Conservation (phyloP, 2,888 invertebrate species). For the Panopea generosa region DNA sequence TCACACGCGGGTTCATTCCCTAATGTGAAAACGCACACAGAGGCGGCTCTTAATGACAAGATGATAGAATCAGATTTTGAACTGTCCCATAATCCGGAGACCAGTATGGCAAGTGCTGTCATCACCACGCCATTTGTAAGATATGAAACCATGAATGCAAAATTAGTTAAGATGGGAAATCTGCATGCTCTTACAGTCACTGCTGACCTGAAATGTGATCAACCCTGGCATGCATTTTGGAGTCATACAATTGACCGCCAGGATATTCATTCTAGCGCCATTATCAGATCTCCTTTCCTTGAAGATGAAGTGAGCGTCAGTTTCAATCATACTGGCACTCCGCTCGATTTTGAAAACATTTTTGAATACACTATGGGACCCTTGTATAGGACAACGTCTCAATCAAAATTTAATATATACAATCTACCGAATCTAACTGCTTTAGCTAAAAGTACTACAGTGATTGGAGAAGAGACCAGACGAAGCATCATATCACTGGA, state of each 20-base stretch:
- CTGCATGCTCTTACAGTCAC: constrained; percentile 55
- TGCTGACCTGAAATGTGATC: constrained; percentile 61
- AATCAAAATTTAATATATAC: constrained; percentile 25
- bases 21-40: constrained; percentile 54
- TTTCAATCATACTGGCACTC: constrained; percentile 35
- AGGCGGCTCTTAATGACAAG: constrained; percentile 56
- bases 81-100: constrained; percentile 40
- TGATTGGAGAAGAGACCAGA: constrained; percentile 22
- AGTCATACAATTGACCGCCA: constrained; percentile 42
- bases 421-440: constrained; percentile 36
- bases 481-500: constrained; percentile 24
- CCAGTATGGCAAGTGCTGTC: constrained; percentile 44
- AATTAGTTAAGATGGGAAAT: constrained; percentile 51
- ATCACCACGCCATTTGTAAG: constrained; percentile 58
- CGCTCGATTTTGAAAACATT: constrained; percentile 22
- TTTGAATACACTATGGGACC: constrained; percentile 33
- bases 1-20: constrained; percentile 49
- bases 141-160: constrained; percentile 56
- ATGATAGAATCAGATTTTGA: constrained; percentile 40
- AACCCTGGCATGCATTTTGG: constrained; percentile 52
- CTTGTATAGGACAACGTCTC: constrained; percentile 18
- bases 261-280: constrained; percentile 38
- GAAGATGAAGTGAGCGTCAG: constrained; percentile 45
- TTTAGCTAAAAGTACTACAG: constrained; percentile 24
- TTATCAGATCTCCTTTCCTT: constrained; percentile 59